These are phyloP conservation scores for Petrocephalus zakoni DNA, from an alignment of 2,113 vertebrate species.

Conservation along the genomic window DNA sequence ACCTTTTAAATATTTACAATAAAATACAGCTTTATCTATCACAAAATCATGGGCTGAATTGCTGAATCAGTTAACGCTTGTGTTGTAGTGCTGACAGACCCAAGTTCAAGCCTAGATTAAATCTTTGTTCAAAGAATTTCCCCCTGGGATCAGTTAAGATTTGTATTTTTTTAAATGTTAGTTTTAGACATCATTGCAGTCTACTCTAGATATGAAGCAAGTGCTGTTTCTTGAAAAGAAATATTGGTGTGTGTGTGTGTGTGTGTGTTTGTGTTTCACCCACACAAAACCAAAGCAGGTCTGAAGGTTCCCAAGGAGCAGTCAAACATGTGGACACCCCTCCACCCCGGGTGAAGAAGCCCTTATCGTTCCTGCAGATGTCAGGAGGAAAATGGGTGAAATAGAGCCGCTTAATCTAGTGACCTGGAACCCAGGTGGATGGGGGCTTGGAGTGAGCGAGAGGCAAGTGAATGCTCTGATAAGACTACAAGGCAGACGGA, in stretches of 20 bases:
- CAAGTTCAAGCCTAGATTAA: neutral
- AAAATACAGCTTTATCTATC: neutral
- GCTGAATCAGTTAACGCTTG: neutral
- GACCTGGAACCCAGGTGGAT: slow-evolving; percentile 15
- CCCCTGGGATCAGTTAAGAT: neutral
- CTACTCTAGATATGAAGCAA: neutral
- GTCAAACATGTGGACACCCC: neutral
- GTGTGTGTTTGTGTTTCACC: neutral
- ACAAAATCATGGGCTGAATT: neutral
- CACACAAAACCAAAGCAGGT: neutral
- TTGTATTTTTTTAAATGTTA: neutral
- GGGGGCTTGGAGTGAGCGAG: neutral
- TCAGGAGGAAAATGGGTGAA: slow-evolving; percentile 19
- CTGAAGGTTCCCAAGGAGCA: neutral
- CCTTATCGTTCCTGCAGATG: slow-evolving; percentile 16
- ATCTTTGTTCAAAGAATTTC: neutral
- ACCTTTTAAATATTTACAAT: neutral
- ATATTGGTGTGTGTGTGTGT: neutral
- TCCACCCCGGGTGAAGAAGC: neutral
- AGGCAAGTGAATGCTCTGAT: slow-evolving; percentile 17
- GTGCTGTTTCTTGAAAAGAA: neutral
- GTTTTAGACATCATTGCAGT: neutral
- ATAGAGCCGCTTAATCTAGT: slow-evolving; percentile 23
- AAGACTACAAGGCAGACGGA: slow-evolving; percentile 1
- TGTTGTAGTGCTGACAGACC: neutral